Evolutionary conservation across 1,140 invertebrate species (phyloP).

Genomic region (Ganaspis sp.): DNA sequence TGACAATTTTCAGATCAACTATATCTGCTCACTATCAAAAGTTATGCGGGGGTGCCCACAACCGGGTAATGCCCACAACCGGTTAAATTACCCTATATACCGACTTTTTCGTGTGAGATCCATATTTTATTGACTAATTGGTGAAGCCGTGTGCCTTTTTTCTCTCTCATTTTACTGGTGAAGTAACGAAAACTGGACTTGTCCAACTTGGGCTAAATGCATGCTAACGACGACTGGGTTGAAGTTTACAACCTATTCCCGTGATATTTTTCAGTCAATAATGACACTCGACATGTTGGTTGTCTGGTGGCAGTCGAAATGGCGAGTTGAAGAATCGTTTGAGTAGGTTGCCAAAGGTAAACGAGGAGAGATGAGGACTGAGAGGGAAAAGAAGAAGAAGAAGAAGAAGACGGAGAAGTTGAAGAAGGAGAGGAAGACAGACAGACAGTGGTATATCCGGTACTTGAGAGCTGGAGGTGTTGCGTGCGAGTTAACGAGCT

Average conservation of each 20-base stretch:
- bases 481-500: constrained; percentile 77
- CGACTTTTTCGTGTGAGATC: background rate
- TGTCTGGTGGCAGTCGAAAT: constrained; percentile 40
- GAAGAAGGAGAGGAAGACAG: constrained; percentile 61
- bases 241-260: constrained; percentile 25
- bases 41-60: too few species aligned
- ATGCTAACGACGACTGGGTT: constrained; percentile 25
- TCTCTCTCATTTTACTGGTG: background rate
- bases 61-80: too few species aligned
- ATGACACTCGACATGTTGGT: constrained; percentile 26
- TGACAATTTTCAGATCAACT: too few species aligned
- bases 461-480: constrained; percentile 75
- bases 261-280: constrained; percentile 30
- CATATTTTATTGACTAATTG: constrained; percentile 33
- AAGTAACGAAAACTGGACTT: constrained; percentile 16
- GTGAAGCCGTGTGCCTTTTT: background rate
- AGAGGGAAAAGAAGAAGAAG: constrained; percentile 36
- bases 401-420: constrained; percentile 37
- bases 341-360: constrained; percentile 46
- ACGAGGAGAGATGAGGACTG: constrained; percentile 15
- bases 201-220: constrained; percentile 28
- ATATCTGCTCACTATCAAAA: too few species aligned
- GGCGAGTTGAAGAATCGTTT: constrained; percentile 60
- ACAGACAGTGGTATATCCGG: constrained; percentile 72
- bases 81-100: too few species aligned